These are phyloP conservation scores for Mesorhabditis belari DNA, from an alignment of 2,888 invertebrate genomes.

Conservation along the genomic window DNA sequence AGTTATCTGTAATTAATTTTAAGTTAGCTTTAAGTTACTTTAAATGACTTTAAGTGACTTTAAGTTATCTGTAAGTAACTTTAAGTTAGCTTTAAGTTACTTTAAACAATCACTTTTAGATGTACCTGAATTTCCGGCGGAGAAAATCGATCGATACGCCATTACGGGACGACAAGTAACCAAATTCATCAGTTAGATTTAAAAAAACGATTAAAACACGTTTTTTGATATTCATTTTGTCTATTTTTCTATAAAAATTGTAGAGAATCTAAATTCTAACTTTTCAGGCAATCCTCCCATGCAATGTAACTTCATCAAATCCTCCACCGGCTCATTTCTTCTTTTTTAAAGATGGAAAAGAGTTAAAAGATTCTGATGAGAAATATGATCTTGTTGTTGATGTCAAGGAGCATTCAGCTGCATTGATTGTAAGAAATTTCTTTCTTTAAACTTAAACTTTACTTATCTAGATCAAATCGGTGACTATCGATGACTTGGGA, in stretches of 20 bases:
- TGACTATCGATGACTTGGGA: slow-evolving; percentile 38
- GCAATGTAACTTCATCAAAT: slow-evolving; percentile 40
- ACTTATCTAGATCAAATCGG: slow-evolving; percentile 29
- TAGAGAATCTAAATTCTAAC: background rate
- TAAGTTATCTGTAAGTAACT: too few species aligned
- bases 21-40: too few species aligned
- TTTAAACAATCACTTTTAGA: slow-evolving; percentile 14
- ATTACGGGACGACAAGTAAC: slow-evolving; percentile 21
- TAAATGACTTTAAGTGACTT: too few species aligned
- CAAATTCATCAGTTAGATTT: background rate
- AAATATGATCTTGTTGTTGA: slow-evolving; percentile 27
- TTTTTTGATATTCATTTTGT: background rate
- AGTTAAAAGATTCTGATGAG: slow-evolving; percentile 21
- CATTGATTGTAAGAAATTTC: slow-evolving; percentile 15
- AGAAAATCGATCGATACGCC: slow-evolving; percentile 29
- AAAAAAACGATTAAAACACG: background rate
- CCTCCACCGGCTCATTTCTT: slow-evolving; percentile 34
- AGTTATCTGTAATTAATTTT: too few species aligned
- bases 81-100: background rate
- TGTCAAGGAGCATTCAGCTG: slow-evolving; percentile 23
- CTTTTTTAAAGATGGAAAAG: slow-evolving; percentile 31
- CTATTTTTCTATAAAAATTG: too few species aligned
- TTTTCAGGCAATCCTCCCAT: slow-evolving; percentile 23
- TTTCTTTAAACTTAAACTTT: background rate
- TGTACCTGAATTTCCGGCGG: slow-evolving; percentile 30